Percentiles rank a stretch among this genome's conserved stretches.
These are phyloP conservation scores for Barbus barbus DNA, from an alignment of 2,113 vertebrate genomes.

Conservation along the genomic window DNA sequence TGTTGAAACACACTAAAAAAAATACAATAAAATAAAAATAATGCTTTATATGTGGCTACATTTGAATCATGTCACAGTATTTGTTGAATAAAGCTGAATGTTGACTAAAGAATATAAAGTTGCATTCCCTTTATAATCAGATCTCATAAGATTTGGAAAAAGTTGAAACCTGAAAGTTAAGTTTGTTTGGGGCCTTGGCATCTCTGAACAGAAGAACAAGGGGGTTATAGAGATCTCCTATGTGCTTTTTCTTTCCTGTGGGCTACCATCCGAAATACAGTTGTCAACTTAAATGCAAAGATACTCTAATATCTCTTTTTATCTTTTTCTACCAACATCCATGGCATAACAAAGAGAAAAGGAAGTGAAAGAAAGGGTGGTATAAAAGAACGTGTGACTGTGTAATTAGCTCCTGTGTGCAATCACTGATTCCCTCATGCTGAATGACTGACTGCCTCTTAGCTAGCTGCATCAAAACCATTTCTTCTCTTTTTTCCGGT, in stretches of 20 bases:
- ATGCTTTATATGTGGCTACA: background rate
- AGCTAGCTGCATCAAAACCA: conserved; percentile 20
- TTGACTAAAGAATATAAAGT: background rate
- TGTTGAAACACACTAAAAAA: background rate
- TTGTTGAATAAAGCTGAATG: background rate
- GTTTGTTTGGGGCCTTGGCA: background rate
- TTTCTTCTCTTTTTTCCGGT: conserved; percentile 36
- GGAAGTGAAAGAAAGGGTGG: conserved; percentile 36
- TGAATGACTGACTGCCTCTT: conserved; percentile 35
- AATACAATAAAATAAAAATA: background rate
- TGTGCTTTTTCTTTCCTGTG: background rate
- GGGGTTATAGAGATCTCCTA: background rate
- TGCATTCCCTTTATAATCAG: background rate
- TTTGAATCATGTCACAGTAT: background rate
- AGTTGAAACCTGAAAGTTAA: background rate
- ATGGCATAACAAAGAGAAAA: conserved; percentile 48
- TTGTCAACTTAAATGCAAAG: background rate
- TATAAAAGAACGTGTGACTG: conserved; percentile 36
- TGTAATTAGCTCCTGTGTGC: conserved; percentile 35
- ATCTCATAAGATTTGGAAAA: background rate
- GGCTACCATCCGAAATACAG: conserved; percentile 7
- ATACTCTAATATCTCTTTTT: conserved; percentile 24
- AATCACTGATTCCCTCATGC: conserved; percentile 40
- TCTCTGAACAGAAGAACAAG: background rate
- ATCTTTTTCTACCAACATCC: conserved; percentile 43